phyloP scores from a whole-genome alignment of 2,888 invertebrate genomes.

The Craniophora ligustri region DNA sequence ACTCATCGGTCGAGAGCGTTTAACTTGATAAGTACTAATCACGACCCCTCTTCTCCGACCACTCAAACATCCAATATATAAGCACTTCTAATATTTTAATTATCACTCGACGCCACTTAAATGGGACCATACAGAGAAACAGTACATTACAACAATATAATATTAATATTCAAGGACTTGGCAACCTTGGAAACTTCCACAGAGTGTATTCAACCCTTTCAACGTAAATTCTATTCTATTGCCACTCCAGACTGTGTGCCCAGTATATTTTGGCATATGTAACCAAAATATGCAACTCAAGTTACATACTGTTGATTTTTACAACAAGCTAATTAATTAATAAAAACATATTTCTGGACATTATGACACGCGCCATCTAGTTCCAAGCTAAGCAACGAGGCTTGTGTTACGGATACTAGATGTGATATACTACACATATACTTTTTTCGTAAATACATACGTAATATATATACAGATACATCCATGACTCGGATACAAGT shows the following conservation, averaged over 20 bases:
- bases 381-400: no score
- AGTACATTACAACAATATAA: constrained; percentile 7
- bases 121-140: constrained; percentile 4
- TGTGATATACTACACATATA: no score
- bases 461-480: no score
- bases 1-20: neutral
- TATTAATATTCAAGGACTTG: constrained; percentile 28
- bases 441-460: no score
- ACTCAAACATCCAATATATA: constrained; percentile 1
- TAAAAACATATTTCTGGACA: no score
- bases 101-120: constrained; percentile 2
- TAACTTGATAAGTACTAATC: neutral
- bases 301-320: no score
- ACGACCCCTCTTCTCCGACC: neutral
- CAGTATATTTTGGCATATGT: no score
- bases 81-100: constrained; percentile 2
- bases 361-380: no score
- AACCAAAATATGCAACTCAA: no score
- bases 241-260: neutral
- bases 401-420: no score
- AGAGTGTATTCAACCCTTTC: constrained; percentile 21
- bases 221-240: constrained; percentile 15
- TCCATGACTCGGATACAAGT: no score
- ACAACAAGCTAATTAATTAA: no score
- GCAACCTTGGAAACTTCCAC: constrained; percentile 29